Evolutionary conservation across 1,140 invertebrate genomes (phyloP), one percentile per base, ranked within the genome.

Genomic region (Pseudomyrmex pallidus): DNA sequence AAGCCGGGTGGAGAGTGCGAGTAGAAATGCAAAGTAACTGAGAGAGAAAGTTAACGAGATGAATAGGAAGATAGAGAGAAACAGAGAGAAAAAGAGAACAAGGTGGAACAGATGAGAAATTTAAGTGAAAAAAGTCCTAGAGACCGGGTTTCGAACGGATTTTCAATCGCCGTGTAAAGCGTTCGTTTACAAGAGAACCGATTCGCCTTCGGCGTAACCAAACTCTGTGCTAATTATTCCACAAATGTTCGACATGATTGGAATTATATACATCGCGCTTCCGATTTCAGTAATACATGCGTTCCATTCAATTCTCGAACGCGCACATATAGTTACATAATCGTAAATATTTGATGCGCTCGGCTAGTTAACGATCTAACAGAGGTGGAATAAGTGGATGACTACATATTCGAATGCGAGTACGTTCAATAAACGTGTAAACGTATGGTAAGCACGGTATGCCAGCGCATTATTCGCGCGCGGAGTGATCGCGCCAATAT

Each of bases 191-290:
- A 77, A 77, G 25, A 77, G 17, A 7, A 0, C 48, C 63, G 13
- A 10, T 22, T 52, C 48, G 35, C 35, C 20, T 59, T 59, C 15
- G 52, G 54, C 22, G n/a, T 48, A 59, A 59, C 20, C 22, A 44
- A 61, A 80, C 70, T 57, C 66, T 70, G n/a, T 56, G 76, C 20
- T 70, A 80, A 80, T 80, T 80, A 80, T 61, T 17, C 54, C 76
- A 50, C 44, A 54, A 70, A 78, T 70, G 76, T 59, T 8, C 64
- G 15, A 70, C 76, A 61, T 17, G 44, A 80, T 59, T 70, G 76
- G 66, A 80, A 80, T 80, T 80, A 80, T 70, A 72, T 48, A 80
- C 76, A 80, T 61, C 44, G 64, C 52, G 76, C 64, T 78, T 48
- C 66, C n/a, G 54, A 80, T 80, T 80, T 70, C 22, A 20, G 54